phyloP scores from a whole-genome alignment of 35 echinoderm and acorn worm genomes.

The Apostichopus japonicus region DNA sequence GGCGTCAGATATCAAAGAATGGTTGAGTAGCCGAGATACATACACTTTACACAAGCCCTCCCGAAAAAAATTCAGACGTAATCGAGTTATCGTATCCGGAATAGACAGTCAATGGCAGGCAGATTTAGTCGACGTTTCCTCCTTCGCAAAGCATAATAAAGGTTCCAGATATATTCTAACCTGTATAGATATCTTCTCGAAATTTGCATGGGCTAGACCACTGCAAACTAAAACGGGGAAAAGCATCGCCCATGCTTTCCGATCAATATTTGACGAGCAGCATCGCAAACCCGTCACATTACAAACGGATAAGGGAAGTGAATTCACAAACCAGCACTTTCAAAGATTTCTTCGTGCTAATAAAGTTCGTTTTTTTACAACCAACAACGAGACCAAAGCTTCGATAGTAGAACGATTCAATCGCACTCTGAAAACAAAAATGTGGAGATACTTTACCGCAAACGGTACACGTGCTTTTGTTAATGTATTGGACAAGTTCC shows the following conservation, averaged over 20 bases:
- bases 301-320: conserved; percentile 68
- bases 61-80: neutral
- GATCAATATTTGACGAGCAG: conserved; percentile 34
- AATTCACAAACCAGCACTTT: conserved; percentile 58
- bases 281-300: conserved; percentile 52
- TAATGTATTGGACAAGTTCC: conserved; percentile 38
- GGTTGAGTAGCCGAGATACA: conserved; percentile 12
- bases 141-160: conserved; percentile 54
- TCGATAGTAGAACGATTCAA: conserved; percentile 55
- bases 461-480: conserved; percentile 60
- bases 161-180: conserved; percentile 72
- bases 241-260: conserved; percentile 40
- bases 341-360: conserved; percentile 58
- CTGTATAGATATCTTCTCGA: conserved; percentile 75
- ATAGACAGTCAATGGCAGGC: conserved; percentile 54
- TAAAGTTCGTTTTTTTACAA: conserved; percentile 46
- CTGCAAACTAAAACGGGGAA: conserved; percentile 56
- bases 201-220: conserved; percentile 69
- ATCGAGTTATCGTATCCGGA: conserved; percentile 22
- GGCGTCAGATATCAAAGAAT: neutral
- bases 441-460: conserved; percentile 78
- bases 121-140: conserved; percentile 22
- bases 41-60: conserved; percentile 63
- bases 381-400: conserved; percentile 58
- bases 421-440: conserved; percentile 34